Percentiles rank a stretch among this genome's conserved stretches.
phyloP scores from a whole-genome alignment of 2,113 vertebrate species.

The Dissostichus mawsoni region DNA sequence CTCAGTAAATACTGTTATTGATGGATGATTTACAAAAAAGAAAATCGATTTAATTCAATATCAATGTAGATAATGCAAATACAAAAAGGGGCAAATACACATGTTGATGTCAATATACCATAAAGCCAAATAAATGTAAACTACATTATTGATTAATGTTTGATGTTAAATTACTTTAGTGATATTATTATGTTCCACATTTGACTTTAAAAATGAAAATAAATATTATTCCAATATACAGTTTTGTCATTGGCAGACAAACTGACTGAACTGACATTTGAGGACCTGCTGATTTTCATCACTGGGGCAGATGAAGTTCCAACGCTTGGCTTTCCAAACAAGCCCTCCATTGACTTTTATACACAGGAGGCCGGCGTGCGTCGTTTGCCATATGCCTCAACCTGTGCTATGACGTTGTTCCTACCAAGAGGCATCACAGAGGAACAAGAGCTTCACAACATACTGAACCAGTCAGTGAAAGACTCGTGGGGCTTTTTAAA shows the following conservation, averaged over 20 bases:
- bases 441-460: neutral
- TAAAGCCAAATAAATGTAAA: neutral
- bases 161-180: neutral
- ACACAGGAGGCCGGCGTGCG: neutral
- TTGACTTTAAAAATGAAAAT: neutral
- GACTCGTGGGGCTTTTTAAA: constrained; percentile 18
- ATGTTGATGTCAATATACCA: too few relatives aligned
- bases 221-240: neutral
- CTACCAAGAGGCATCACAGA: neutral
- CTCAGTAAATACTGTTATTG: neutral
- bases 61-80: neutral
- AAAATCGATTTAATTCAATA: too few relatives aligned
- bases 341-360: constrained; percentile 6
- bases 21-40: neutral
- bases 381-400: neutral
- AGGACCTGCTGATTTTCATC: constrained; percentile 15
- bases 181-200: neutral
- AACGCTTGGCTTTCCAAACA: neutral
- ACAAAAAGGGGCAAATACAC: too few relatives aligned
- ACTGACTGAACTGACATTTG: neutral
- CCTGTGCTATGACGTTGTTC: neutral
- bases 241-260: neutral
- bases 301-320: constrained; percentile 13
- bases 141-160: neutral
- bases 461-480: neutral